phyloP scores from a whole-genome alignment of 2,113 vertebrate species.

The Eurystomus gularis region DNA sequence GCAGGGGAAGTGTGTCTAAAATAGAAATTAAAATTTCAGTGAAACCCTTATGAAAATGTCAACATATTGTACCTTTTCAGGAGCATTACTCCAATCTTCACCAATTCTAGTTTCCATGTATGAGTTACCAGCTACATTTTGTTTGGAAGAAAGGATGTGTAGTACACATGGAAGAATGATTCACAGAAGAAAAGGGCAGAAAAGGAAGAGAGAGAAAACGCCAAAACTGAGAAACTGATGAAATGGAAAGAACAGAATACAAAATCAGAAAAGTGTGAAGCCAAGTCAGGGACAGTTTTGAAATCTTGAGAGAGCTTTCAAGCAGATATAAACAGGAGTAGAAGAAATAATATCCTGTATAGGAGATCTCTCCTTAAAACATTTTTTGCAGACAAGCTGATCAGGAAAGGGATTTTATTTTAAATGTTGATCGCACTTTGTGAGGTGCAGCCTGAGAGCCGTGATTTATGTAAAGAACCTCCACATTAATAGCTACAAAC shows the following conservation, averaged over 20 bases:
- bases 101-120: background rate
- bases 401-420: background rate
- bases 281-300: background rate
- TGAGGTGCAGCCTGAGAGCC: background rate
- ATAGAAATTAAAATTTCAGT: background rate
- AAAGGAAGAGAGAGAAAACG: background rate
- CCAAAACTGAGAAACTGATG: background rate
- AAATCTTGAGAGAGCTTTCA: constrained; percentile 4
- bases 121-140: background rate
- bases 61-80: background rate
- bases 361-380: background rate
- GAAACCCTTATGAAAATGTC: background rate
- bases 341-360: background rate
- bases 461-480: background rate
- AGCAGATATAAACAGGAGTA: background rate
- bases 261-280: background rate
- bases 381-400: background rate
- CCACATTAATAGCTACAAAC: background rate
- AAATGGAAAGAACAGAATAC: background rate
- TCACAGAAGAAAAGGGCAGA: background rate
- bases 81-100: background rate
- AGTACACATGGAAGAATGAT: background rate
- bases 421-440: background rate
- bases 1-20: background rate
- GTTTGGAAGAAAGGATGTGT: background rate